Evolutionary conservation across 2,888 invertebrate species (phyloP).

Genomic region (Xestobium rufovillosum): DNA sequence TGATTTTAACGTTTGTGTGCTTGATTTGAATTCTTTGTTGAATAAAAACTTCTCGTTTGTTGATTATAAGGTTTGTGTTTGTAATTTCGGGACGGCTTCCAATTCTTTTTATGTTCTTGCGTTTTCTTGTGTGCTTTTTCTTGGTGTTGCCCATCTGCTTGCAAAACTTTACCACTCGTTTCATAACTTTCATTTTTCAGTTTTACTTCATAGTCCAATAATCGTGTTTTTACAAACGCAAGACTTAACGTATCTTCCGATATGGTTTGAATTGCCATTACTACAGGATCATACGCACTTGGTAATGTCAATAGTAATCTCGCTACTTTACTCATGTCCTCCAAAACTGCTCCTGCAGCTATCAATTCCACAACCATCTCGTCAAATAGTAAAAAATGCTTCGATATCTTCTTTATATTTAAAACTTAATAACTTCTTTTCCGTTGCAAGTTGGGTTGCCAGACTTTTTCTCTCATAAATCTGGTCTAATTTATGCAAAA

Average conservation of each 20-base stretch:
- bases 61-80: not conserved
- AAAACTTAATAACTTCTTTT: conserved; percentile 25
- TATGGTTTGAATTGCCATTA: conserved; percentile 36
- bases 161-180: too few relatives aligned
- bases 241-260: conserved; percentile 31
- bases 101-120: too few relatives aligned
- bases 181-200: conserved; percentile 13
- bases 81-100: too few relatives aligned
- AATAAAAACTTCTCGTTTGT: not conserved
- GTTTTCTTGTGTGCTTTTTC: too few relatives aligned
- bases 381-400: conserved; percentile 33
- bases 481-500: conserved; percentile 8
- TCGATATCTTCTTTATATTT: too few relatives aligned
- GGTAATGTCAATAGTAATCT: conserved; percentile 36
- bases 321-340: conserved; percentile 34
- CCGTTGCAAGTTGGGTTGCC: conserved; percentile 25
- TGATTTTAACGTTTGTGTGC: too few relatives aligned
- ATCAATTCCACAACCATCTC: conserved; percentile 31
- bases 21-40: too few relatives aligned
- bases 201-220: conserved; percentile 24
- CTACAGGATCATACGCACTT: conserved; percentile 31
- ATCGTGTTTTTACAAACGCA: conserved; percentile 32
- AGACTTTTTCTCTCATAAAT: too few relatives aligned
- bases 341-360: conserved; percentile 33
- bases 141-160: too few relatives aligned